These are phyloP conservation scores for Montipora cactus DNA, from an alignment of 64 coral and sea anemone genomes.

Conservation along the genomic window DNA sequence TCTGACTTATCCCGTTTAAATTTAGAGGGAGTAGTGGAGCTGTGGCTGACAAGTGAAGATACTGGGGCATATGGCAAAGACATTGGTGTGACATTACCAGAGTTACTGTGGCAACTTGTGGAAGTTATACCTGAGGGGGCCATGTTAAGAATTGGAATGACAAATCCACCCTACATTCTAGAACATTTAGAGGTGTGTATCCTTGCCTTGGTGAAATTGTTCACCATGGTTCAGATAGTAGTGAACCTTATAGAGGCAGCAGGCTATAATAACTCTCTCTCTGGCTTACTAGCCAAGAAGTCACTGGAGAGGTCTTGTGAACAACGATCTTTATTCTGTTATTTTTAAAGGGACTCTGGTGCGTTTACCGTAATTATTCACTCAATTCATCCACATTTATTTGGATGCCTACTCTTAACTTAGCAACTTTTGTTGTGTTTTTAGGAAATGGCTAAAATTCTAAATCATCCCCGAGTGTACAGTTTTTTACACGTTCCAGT, in stretches of 20 bases:
- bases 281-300: no score
- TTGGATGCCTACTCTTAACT: no score
- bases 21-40: constrained; percentile 98
- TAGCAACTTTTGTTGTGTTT: background rate
- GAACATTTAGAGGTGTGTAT: constrained; percentile 93
- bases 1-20: background rate
- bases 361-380: no score
- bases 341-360: no score
- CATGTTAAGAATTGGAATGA: constrained; percentile 94
- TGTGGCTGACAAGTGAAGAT: constrained; percentile 98
- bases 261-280: no score
- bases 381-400: no score
- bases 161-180: constrained; percentile 97
- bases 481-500: constrained; percentile 96
- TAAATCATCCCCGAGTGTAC: constrained; percentile 89
- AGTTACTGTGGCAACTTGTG: constrained; percentile 95
- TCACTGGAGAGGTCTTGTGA: no score
- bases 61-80: constrained; percentile 97
- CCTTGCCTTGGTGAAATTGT: background rate
- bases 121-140: constrained; percentile 97
- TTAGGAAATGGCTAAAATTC: constrained; percentile 97
- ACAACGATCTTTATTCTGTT: no score
- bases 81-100: constrained; percentile 88
- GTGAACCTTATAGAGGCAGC: no score
- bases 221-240: no score